Evolutionary conservation across 2,888 invertebrate genomes (phyloP), one percentile per base, ranked within the genome.

Genomic region (Cryptus armator): DNA sequence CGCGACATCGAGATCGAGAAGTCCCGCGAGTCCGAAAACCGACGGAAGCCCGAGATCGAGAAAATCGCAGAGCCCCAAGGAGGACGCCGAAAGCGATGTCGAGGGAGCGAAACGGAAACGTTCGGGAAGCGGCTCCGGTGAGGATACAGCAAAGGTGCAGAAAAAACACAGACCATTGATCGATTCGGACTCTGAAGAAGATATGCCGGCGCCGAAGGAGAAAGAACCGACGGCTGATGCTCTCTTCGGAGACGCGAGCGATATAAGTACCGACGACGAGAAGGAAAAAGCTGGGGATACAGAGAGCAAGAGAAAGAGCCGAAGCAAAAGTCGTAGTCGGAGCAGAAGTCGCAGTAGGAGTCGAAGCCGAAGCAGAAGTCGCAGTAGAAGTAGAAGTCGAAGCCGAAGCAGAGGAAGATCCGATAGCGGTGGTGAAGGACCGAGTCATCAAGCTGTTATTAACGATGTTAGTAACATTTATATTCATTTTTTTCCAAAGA

Each of bases 241-340:
- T 9, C 95, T 99, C 43, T 99, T 99, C 94, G 99, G 99, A 12
- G 98, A 98, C 94, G 98, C 98, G 16, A 97, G 98, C 85, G 98
- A 98, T 92, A 98, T 98, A 66, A 98, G 98, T 92, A 96, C 97
- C 7, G 98, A 98, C 87, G 97, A 98, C 89, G 98, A 97, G 83
- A 93, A 89, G 88, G 94, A 90, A 64, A 97, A 68, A 88, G 88
- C 82, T 29, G 88, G 72, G 88, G 94, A 92, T 81, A 93, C 89
- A 44, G 94, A 92, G 44, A 92, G 90, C 32, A 91, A 92, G 46
- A 92, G 91, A 53, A 92, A 92, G 66, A 90, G 92, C 79, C 87
- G 92, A 87, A 91, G 93, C 74, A 89, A 88, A 85, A 90, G 91
- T 66, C 83, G 94, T 94, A 87, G 95, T 94, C 93, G 95, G 51